phyloP scores from a whole-genome alignment of 2,113 vertebrate species.

The Pica pica region DNA sequence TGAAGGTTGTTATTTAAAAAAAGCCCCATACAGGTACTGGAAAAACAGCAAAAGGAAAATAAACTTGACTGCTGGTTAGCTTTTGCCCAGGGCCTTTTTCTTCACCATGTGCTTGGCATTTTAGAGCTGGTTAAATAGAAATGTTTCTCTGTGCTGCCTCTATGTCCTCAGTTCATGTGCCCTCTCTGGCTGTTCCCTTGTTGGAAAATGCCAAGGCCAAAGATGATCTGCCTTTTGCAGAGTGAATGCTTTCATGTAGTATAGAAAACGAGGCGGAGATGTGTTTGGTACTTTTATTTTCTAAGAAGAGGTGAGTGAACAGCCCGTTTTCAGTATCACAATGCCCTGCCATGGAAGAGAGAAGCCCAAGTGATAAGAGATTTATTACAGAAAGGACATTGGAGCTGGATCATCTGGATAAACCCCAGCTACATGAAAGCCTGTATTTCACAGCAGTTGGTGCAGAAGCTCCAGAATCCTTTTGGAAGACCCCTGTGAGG shows the following conservation, averaged over 20 bases:
- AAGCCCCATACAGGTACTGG: fast-evolving
- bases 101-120: background rate
- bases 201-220: background rate
- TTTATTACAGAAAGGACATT: background rate
- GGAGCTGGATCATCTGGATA: background rate
- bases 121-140: background rate
- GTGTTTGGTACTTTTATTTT: background rate
- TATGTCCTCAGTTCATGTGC: fast-evolving
- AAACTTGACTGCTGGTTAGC: background rate
- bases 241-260: background rate
- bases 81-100: background rate
- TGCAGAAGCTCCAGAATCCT: background rate
- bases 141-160: background rate
- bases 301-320: background rate
- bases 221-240: background rate
- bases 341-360: background rate
- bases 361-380: background rate
- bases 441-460: background rate
- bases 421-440: background rate
- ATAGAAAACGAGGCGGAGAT: background rate
- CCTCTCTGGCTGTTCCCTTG: background rate
- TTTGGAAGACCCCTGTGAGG: background rate
- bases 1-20: background rate
- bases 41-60: background rate
- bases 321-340: background rate